A percentile compares a stretch with the other conserved stretches of the same genome.
Conservation (phyloP, 1,140 invertebrate species). For the Zaprionus ghesquierei region DNA sequence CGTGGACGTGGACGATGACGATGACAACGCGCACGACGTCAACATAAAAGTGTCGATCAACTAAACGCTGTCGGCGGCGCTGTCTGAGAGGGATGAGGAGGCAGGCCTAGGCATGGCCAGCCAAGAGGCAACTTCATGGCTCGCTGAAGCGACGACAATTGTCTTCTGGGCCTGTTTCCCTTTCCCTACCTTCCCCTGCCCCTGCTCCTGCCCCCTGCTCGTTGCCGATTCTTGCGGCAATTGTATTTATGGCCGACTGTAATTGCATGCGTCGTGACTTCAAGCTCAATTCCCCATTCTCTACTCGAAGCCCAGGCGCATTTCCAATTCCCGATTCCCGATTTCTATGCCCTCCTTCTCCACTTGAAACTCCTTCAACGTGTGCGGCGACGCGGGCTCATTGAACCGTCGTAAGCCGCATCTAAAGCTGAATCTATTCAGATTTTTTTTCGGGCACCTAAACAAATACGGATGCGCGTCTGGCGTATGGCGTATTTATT, state of each 20-base stretch:
- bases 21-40: constrained; percentile 79
- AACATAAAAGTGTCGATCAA: constrained; percentile 81
- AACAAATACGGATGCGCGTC: constrained; percentile 48
- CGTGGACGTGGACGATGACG: constrained; percentile 54
- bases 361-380: not conserved
- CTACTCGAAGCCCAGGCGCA: not conserved
- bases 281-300: constrained; percentile 10
- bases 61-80: constrained; percentile 68
- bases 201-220: constrained; percentile 19
- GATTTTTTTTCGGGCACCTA: constrained; percentile 50
- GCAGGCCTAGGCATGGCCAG: constrained; percentile 48
- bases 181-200: not conserved
- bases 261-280: constrained; percentile 71
- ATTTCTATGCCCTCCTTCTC: not conserved
- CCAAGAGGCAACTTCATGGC: constrained; percentile 74
- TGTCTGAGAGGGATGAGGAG: not conserved
- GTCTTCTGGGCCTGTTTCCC: constrained; percentile 6
- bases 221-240: constrained; percentile 67
- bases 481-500: constrained; percentile 34
- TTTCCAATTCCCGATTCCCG: not conserved
- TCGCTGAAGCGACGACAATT: constrained; percentile 47
- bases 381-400: constrained; percentile 26
- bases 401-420: not conserved
- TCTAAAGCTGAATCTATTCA: not conserved
- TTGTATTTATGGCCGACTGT: constrained; percentile 69